A percentile compares a stretch with the other conserved stretches of the same genome.
Conservation (phyloP, 2,888 invertebrate genomes). For the Myopa testacea region DNA sequence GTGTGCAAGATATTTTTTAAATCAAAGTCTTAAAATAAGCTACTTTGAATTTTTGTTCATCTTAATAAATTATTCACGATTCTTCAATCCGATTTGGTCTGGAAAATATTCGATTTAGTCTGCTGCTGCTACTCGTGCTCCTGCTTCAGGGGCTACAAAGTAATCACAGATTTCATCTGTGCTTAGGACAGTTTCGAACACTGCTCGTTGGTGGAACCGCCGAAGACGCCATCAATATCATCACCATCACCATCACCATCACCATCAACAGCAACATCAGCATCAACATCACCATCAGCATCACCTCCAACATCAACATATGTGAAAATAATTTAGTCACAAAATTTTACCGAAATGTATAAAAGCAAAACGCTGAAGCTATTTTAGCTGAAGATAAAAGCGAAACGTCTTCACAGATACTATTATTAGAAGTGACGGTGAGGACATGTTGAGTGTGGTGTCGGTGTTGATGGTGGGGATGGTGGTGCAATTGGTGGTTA, state of each 20-base stretch:
- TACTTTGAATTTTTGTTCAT: too few species aligned
- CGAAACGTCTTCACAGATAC: slow-evolving; percentile 1
- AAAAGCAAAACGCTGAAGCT: not conserved
- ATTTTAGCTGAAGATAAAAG: not conserved
- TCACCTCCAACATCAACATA: not conserved
- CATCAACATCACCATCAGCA: too few species aligned
- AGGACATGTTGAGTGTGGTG: too few species aligned
- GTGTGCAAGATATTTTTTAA: too few species aligned
- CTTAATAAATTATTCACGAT: not conserved
- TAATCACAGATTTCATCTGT: not conserved
- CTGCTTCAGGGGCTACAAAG: not conserved
- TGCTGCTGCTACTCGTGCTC: not conserved
- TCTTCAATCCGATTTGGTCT: not conserved
- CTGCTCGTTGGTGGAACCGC: too few species aligned
- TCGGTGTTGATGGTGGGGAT: too few species aligned
- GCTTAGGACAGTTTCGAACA: too few species aligned
- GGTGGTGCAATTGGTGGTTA: not conserved
- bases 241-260: too few species aligned
- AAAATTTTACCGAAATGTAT: slow-evolving; percentile 2
- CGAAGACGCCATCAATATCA: too few species aligned
- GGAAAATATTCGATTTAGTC: not conserved
- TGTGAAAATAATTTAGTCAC: slow-evolving; percentile 12
- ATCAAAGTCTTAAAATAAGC: too few species aligned
- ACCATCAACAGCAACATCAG: too few species aligned
- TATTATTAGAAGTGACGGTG: not conserved